Conservation (phyloP, 2,888 invertebrate genomes). For the Cantharis nigra region DNA sequence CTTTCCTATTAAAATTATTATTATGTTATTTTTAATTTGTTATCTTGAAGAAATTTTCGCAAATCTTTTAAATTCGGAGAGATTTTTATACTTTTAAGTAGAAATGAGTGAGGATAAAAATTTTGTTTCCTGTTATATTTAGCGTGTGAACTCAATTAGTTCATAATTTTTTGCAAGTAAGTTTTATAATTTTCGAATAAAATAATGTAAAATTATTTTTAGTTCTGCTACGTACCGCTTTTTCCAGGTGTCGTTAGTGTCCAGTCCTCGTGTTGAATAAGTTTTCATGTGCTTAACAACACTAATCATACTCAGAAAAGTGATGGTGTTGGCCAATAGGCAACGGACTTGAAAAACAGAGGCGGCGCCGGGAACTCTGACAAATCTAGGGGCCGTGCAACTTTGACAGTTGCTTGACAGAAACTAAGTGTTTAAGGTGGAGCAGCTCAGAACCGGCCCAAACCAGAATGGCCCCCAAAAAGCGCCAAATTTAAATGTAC, state of each 20-base stretch:
- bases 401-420: slow-evolving; percentile 56
- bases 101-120: neutral
- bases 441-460: slow-evolving; percentile 54
- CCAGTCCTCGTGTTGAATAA: slow-evolving; percentile 42
- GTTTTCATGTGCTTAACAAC: slow-evolving; percentile 41
- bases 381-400: slow-evolving; percentile 56
- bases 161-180: neutral
- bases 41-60: neutral
- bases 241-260: slow-evolving; percentile 50
- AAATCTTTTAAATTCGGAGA: neutral
- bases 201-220: slow-evolving; percentile 27
- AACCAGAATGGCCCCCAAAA: slow-evolving; percentile 55
- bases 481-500: slow-evolving; percentile 51
- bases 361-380: slow-evolving; percentile 54
- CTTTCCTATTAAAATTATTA: neutral
- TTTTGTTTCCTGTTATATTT: neutral
- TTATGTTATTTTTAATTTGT: neutral
- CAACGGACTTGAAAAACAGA: slow-evolving; percentile 44
- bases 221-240: slow-evolving; percentile 48
- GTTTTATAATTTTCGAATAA: neutral
- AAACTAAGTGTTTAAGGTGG: slow-evolving; percentile 58
- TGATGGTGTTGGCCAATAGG: slow-evolving; percentile 52
- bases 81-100: neutral
- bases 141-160: slow-evolving; percentile 27
- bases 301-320: slow-evolving; percentile 52